A percentile compares a stretch with the other conserved stretches of the same genome.
phyloP scores from a whole-genome alignment of 2,888 invertebrate species.

The Acleris emargana region DNA sequence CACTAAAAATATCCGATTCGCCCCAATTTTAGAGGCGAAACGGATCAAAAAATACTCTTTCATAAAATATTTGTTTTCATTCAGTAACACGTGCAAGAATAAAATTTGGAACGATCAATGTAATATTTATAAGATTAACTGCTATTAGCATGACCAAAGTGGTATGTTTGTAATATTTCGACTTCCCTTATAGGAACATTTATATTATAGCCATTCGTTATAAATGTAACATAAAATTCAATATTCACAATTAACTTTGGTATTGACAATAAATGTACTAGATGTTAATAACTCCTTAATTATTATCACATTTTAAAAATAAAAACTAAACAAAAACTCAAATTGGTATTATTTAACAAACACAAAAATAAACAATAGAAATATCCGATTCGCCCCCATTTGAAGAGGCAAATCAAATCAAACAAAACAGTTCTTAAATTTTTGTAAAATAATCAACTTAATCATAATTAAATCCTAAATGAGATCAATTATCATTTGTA shows the following conservation, averaged over 20 bases:
- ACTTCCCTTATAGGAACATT: neutral
- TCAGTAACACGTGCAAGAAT: neutral
- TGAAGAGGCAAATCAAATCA: neutral
- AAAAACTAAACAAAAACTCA: neutral
- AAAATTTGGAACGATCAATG: neutral
- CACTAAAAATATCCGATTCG: constrained; percentile 1
- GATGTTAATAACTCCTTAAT: no score
- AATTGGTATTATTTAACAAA: neutral
- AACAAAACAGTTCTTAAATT: neutral
- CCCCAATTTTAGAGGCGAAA: neutral
- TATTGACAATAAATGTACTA: neutral
- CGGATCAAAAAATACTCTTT: neutral
- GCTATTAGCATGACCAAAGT: neutral
- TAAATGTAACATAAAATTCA: neutral
- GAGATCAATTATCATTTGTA: neutral
- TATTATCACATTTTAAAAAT: no score
- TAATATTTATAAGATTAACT: neutral
- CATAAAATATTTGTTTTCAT: neutral
- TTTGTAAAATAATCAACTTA: neutral
- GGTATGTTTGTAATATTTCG: neutral
- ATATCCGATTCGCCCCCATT: neutral
- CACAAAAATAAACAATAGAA: neutral
- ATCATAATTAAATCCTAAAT: neutral
- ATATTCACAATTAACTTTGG: neutral
- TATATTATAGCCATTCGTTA: neutral